These are phyloP conservation scores for Thymallus thymallus DNA, from an alignment of 2,113 vertebrate genomes.

Conservation along the genomic window DNA sequence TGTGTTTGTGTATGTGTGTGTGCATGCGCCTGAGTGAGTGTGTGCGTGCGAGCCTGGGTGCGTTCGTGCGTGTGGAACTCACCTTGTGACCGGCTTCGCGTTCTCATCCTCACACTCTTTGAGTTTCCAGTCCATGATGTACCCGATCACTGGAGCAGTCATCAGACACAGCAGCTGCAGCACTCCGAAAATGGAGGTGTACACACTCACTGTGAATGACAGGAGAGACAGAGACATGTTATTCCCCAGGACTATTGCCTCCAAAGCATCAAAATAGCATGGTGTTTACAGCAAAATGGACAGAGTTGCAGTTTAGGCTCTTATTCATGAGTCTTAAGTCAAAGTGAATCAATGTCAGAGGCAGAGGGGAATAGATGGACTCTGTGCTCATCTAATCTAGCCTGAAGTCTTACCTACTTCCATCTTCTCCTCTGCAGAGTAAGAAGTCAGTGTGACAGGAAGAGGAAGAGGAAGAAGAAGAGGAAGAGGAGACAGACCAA, in stretches of 20 bases:
- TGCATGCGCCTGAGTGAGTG: slow-evolving; percentile 5
- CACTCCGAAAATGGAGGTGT: slow-evolving; percentile 94
- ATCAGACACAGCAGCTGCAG: slow-evolving; percentile 93
- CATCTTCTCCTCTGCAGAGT: slow-evolving; percentile 54
- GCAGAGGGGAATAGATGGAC: neutral
- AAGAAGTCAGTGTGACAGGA: slow-evolving; percentile 35
- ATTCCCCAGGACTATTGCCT: neutral
- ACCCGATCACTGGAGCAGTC: slow-evolving; percentile 93
- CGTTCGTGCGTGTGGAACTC: slow-evolving; percentile 39
- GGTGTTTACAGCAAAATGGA: neutral
- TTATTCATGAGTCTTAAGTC: slow-evolving; percentile 1
- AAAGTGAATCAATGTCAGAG: slow-evolving; percentile 1
- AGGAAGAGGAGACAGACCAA: slow-evolving; percentile 35
- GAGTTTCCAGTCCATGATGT: slow-evolving; percentile 95
- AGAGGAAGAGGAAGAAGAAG: slow-evolving; percentile 20
- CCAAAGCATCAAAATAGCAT: neutral
- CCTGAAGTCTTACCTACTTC: slow-evolving; percentile 53
- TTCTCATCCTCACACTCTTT: slow-evolving; percentile 88
- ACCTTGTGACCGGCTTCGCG: slow-evolving; percentile 76
- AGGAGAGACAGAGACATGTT: neutral
- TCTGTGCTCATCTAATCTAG: slow-evolving; percentile 20
- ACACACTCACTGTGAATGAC: slow-evolving; percentile 82
- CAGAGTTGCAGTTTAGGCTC: neutral
- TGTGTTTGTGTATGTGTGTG: slow-evolving; percentile 2
- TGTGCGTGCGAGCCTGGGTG: slow-evolving; percentile 5